Base-by-base conservation (phyloP, 1,140 invertebrate species). In the Lepidostoma basale region DNA sequence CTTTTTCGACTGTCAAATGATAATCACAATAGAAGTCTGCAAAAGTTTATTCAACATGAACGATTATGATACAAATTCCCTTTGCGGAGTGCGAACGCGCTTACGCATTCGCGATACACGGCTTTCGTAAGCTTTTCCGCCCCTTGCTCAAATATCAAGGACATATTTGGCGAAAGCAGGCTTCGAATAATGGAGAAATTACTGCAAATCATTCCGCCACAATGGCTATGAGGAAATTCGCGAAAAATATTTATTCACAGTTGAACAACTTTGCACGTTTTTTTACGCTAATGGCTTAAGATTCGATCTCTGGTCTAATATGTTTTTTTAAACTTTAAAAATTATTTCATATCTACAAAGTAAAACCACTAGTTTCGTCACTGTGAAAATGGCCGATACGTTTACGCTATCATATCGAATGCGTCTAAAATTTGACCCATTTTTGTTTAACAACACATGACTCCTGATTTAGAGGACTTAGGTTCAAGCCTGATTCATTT, bases 141-240 rank as follows among this genome's bases (percentile, higher is more conserved):
- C 10, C 52, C 16, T n/a, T 12, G 9, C 12, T 28, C 25, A 20
- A 54, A 52, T 44, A 54, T 56, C 63, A 42, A 65, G 33, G 33
- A 25, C 36, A 26, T 16, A 64, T 16, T 16, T n/a, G 18, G 59
- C 20, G 16, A 18, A 60, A 30, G 22, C 28, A 49, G 39, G 14
- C 25, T 14, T 18, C 28, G 16, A 47, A 30, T 64, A 40, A 39
- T 36, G 18, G 22, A 52, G 28, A 44, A 64, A 52, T 49, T 47
- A 39, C 8, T 62, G 60, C 44, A 25, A 39, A 52, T 52, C 20
- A 52, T 49, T 52, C 22, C 22, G 22, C 4, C 22, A 40, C 28
- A 36, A 36, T 39, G 14, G 14, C 25, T n/a, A 2, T 4, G 33
- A 14, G 22, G 2, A 52, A 8, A 40, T 59, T 39, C 30, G 18